phyloP scores from a whole-genome alignment of 2,797 vertebrate genomes.

The Epinephelus malabaricus region DNA sequence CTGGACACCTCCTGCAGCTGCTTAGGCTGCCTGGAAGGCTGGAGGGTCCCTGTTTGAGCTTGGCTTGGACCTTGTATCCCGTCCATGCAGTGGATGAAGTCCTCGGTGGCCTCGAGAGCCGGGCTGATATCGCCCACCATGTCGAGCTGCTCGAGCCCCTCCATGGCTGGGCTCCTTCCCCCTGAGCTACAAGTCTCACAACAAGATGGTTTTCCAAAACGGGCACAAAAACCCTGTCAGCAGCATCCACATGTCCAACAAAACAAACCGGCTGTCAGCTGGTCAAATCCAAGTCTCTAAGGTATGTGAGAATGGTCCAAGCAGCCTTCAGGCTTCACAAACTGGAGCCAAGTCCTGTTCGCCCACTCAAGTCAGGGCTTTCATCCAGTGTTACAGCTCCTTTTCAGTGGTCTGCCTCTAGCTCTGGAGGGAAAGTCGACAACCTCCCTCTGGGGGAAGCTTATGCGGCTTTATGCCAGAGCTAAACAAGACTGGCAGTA shows the following conservation, averaged over 20 bases:
- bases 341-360: conserved; percentile 43
- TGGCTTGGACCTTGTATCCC: conserved; percentile 84
- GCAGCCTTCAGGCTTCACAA: conserved; percentile 36
- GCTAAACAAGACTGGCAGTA: conserved; percentile 26
- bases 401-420: conserved; percentile 28
- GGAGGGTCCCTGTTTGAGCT: conserved; percentile 70
- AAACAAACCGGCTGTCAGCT: conserved; percentile 18
- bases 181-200: conserved; percentile 37
- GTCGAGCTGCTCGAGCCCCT: conserved; percentile 91
- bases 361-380: conserved; percentile 40
- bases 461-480: conserved; percentile 41
- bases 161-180: conserved; percentile 83
- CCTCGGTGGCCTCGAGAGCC: conserved; percentile 96
- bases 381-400: conserved; percentile 52
- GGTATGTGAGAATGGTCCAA: conserved; percentile 25
- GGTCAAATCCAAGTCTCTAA: conserved; percentile 1
- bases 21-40: conserved; percentile 67
- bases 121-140: conserved; percentile 95
- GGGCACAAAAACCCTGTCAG: conserved; percentile 20
- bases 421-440: conserved; percentile 26
- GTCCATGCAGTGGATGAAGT: conserved; percentile 93
- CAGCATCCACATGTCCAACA: conserved; percentile 56
- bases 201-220: conserved; percentile 47
- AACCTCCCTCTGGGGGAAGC: conserved; percentile 44
- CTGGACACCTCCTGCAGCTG: conserved; percentile 81